phyloP scores from a whole-genome alignment of 2,797 vertebrate genomes.

The Linurgus olivaceus region DNA sequence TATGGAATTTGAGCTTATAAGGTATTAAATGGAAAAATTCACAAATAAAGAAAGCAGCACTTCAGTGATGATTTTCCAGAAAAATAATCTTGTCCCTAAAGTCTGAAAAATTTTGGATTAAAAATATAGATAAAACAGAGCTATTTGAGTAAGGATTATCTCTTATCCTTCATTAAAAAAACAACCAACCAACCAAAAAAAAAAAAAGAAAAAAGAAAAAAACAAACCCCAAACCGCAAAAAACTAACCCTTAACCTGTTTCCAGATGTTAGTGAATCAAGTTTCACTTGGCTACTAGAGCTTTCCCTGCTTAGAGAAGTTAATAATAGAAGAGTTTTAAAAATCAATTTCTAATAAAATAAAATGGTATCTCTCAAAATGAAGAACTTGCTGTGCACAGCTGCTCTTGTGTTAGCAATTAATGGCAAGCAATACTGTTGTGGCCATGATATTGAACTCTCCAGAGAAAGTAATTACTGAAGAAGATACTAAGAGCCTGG shows the following conservation, averaged over 20 bases:
- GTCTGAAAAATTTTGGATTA: neutral
- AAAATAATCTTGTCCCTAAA: neutral
- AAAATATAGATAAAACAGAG: neutral
- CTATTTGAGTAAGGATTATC: neutral
- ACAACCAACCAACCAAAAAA: neutral
- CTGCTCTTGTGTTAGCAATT: constrained; percentile 51
- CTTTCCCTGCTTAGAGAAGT: constrained; percentile 14
- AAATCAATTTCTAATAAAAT: constrained; percentile 60
- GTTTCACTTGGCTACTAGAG: neutral
- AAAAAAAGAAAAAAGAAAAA: too few relatives aligned
- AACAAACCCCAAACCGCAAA: neutral
- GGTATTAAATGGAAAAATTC: neutral
- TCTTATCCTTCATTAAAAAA: neutral
- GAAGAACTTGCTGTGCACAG: constrained; percentile 51
- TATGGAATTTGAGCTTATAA: neutral
- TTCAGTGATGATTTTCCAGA: neutral
- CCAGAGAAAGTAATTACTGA: constrained; percentile 51
- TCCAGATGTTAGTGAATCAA: neutral
- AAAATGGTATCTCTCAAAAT: constrained; percentile 18
- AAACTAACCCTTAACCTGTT: neutral
- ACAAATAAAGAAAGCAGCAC: neutral
- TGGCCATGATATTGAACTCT: constrained; percentile 29
- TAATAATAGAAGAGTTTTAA: constrained; percentile 50
- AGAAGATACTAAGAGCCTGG: neutral
- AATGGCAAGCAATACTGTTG: constrained; percentile 7